Base-by-base conservation (phyloP, 2,797 vertebrate genomes). In the Helicolenus hilgendorfi region DNA sequence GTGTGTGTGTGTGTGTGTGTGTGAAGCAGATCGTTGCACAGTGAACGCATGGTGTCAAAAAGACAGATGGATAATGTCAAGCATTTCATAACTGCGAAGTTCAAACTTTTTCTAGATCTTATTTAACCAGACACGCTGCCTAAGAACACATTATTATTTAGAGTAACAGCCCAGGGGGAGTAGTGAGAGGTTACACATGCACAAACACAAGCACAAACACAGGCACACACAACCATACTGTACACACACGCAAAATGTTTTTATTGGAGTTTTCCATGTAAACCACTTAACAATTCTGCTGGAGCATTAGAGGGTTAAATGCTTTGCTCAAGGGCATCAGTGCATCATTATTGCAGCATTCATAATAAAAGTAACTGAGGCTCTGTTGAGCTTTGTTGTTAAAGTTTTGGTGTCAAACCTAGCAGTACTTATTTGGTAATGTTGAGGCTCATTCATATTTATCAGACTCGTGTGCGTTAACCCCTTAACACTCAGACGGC, bases 1-100 rank as follows among this genome's bases (percentile, higher is more conserved):
- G 59, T 33, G 33, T 70, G 72, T 31, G 72, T 69, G 72, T 31
- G 72, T 64, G 75, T 53, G 72, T 69, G 77, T 88, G 77, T 69
- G 72, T 33, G 72, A 79, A 38, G 38, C 59, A 79, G 79, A 87
- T 88, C 29, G 20, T 26, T 72, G 77, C 67, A 53, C 59, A 77
- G 67, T 18, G 67, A 91, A 84, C 38, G 36, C 74, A 70, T 67
- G 31, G 75, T 87, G 84, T 88, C 91, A 94, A 77, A 87, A 79
- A 88, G 92, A 95, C 93, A 94, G 93, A 94, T 90, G 90, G 77
- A 64, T 85, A 56, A 84, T 89, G 93, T 91, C 86, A 83, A 83
- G 68, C 59, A 67, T 88, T 90, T 94, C 74, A 79, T 74, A 80
- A 80, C 81, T 68, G 82, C 64, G 77, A 86, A 76, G 71, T 87